Percentiles rank a stretch among this genome's conserved stretches.
Conservation (phyloP, 2,113 vertebrate genomes). For the Buteo buteo region DNA sequence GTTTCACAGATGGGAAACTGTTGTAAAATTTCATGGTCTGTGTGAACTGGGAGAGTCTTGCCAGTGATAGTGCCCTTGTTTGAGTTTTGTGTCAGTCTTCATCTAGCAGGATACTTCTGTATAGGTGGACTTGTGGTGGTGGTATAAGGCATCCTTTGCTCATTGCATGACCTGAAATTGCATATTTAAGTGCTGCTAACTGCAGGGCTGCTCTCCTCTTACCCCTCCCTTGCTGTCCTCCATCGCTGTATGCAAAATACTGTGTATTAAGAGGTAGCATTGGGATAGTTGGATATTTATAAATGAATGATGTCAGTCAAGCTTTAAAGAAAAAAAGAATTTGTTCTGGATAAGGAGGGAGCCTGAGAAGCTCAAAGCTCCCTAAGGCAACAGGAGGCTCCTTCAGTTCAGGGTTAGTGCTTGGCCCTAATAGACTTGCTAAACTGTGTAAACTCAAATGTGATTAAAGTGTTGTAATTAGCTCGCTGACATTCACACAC, state of each 20-base stretch:
- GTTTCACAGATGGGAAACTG: neutral
- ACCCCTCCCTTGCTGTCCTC: neutral
- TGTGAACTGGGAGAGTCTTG: neutral
- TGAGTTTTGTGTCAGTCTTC: neutral
- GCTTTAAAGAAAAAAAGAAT: neutral
- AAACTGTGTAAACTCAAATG: neutral
- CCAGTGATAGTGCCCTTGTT: neutral
- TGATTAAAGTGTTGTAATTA: conserved; percentile 6
- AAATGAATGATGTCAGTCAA: conserved; percentile 16
- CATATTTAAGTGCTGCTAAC: neutral
- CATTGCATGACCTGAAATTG: neutral
- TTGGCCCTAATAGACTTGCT: conserved; percentile 5
- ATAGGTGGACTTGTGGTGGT: neutral
- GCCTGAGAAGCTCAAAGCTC: neutral
- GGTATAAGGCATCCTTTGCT: neutral
- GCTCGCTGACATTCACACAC: neutral
- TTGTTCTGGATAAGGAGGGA: neutral
- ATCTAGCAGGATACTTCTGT: neutral
- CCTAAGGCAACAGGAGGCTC: neutral
- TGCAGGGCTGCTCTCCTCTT: neutral
- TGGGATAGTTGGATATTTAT: conserved; percentile 20
- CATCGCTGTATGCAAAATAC: neutral
- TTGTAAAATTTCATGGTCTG: neutral
- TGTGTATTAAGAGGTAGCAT: neutral
- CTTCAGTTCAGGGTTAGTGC: neutral